phyloP scores from a whole-genome alignment of 2,113 vertebrate species.

The Pelecanus crispus region DNA sequence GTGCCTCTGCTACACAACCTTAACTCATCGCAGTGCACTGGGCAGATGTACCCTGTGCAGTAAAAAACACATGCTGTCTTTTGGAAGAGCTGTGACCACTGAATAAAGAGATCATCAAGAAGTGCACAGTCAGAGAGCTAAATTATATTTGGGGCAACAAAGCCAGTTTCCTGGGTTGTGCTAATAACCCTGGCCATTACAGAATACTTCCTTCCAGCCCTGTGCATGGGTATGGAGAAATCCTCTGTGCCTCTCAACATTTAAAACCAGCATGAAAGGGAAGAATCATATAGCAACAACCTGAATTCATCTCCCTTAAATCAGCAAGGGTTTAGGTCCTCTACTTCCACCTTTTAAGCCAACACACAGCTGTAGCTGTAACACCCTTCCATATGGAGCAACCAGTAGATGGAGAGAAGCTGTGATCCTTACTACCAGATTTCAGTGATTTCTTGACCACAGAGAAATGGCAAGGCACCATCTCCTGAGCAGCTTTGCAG shows the following conservation, averaged over 20 bases:
- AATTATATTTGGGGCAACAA: background rate
- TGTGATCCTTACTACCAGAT: background rate
- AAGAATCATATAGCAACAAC: background rate
- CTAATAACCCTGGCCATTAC: background rate
- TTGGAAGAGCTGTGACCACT: background rate
- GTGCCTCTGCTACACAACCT: fast-evolving
- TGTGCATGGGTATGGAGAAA: background rate
- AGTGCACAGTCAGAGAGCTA: background rate
- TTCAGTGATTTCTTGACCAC: background rate
- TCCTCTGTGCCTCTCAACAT: background rate
- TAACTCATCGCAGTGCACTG: background rate
- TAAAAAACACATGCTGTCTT: background rate
- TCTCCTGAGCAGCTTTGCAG: background rate
- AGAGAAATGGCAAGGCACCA: background rate
- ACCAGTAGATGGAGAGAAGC: background rate
- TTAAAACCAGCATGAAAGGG: background rate
- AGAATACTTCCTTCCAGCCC: background rate
- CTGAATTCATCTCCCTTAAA: background rate
- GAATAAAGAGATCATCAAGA: background rate
- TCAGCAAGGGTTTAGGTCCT: background rate
- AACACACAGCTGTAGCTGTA: background rate
- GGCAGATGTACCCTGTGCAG: background rate
- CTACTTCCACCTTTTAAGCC: background rate
- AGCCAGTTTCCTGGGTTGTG: background rate
- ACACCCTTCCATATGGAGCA: background rate